A percentile compares a stretch with the other conserved stretches of the same genome.
Conservation (phyloP, 1,140 invertebrate genomes). For the Eriosoma lanigerum region DNA sequence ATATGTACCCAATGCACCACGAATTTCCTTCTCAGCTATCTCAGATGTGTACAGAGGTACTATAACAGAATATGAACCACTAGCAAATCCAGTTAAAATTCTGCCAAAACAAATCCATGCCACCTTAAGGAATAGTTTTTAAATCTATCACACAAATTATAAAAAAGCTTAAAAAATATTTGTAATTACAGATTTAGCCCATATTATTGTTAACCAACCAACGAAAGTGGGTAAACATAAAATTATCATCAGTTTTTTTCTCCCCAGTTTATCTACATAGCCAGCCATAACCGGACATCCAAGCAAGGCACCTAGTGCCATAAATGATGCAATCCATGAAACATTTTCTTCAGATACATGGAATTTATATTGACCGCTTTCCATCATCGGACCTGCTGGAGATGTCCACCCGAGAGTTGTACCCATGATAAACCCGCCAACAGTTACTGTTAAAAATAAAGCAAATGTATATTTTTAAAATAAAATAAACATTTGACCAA, state of each 20-base stretch:
- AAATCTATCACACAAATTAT: background rate
- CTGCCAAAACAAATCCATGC: constrained; percentile 71
- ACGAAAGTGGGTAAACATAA: constrained; percentile 71
- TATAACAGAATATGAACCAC: constrained; percentile 74
- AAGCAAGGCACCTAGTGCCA: constrained; percentile 68
- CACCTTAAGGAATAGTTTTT: constrained; percentile 57
- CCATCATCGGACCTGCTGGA: constrained; percentile 65
- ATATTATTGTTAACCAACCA: constrained; percentile 76
- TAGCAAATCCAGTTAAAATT: constrained; percentile 73
- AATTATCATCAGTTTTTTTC: constrained; percentile 72
- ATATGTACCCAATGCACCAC: constrained; percentile 66
- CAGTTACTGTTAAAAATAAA: too few species aligned
- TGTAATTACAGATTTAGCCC: constrained; percentile 61
- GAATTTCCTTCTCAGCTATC: constrained; percentile 74
- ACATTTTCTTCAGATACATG: constrained; percentile 61
- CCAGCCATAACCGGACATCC: constrained; percentile 53
- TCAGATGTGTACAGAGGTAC: constrained; percentile 81
- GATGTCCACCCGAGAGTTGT: constrained; percentile 77
- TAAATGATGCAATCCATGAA: constrained; percentile 72
- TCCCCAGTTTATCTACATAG: constrained; percentile 70
- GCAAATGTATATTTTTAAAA: too few species aligned
- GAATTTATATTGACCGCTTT: constrained; percentile 62
- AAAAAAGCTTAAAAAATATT: background rate
- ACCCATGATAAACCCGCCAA: constrained; percentile 68
- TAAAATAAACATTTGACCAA: too few species aligned